Conservation (phyloP, 1,140 invertebrate genomes). For the Drosophila elegans region DNA sequence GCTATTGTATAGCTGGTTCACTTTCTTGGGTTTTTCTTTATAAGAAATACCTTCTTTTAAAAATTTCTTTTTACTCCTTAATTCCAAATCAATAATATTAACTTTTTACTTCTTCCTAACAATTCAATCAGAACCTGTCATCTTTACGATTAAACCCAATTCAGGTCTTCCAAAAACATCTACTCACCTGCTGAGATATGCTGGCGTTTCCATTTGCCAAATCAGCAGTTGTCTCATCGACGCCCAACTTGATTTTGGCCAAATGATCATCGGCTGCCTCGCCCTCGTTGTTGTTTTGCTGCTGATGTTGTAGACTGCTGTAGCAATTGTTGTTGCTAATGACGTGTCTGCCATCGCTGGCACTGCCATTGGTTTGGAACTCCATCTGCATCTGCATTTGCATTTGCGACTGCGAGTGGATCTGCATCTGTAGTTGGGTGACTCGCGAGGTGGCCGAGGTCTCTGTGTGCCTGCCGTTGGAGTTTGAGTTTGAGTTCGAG, state of each 20-base stretch:
- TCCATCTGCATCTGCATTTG: conserved; percentile 65
- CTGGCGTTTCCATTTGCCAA: conserved; percentile 69
- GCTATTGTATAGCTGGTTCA: too few relatives aligned
- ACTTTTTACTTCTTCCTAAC: too few relatives aligned
- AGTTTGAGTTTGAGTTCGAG: conserved; percentile 71
- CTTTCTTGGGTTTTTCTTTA: too few relatives aligned
- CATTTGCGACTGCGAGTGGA: conserved; percentile 29
- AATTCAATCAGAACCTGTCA: not conserved
- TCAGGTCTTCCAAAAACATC: not conserved
- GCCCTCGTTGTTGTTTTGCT: conserved; percentile 51
- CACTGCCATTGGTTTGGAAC: conserved; percentile 68
- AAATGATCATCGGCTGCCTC: conserved; percentile 29
- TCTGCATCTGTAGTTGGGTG: conserved; percentile 63
- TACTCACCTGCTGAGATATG: conserved; percentile 58
- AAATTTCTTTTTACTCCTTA: too few relatives aligned
- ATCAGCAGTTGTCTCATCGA: conserved; percentile 66
- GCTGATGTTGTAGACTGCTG: conserved; percentile 45
- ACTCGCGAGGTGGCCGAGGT: conserved; percentile 72
- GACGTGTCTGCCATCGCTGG: conserved; percentile 63
- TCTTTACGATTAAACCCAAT: not conserved
- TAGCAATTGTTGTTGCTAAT: conserved; percentile 80
- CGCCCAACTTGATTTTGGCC: conserved; percentile 34
- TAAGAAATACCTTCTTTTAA: too few relatives aligned
- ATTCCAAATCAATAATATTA: too few relatives aligned
- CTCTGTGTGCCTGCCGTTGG: conserved; percentile 72